A percentile compares a stretch with the other conserved stretches of the same genome.
phyloP scores from a whole-genome alignment of 2,888 invertebrate genomes.

The Amblyjoppa fuscipennis region DNA sequence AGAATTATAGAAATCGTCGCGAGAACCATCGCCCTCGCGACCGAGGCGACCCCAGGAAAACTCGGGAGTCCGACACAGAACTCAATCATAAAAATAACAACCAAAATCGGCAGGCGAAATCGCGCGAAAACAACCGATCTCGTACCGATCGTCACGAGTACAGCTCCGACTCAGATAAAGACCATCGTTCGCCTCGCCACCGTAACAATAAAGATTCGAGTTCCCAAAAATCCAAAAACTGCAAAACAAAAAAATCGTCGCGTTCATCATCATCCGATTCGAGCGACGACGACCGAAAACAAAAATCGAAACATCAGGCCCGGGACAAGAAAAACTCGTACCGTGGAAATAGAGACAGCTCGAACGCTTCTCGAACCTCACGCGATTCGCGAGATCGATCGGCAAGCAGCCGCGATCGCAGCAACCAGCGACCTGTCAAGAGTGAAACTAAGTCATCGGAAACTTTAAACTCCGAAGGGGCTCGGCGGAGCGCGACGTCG shows the following conservation, averaged over 20 bases:
- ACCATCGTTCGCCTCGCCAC: background rate
- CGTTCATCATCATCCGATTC: background rate
- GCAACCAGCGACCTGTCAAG: background rate
- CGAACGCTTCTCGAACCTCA: background rate
- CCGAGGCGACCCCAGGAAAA: background rate
- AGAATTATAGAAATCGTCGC: background rate
- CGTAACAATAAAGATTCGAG: no score
- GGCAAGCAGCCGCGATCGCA: background rate
- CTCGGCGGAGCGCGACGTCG: conserved; percentile 31
- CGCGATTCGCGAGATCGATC: background rate
- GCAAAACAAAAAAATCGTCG: background rate
- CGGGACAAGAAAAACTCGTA: background rate
- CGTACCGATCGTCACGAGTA: no score
- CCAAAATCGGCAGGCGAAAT: no score
- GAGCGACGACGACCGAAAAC: background rate
- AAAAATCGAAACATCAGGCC: background rate
- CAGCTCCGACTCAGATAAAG: no score
- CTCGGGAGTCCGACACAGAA: background rate
- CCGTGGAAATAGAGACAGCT: no score
- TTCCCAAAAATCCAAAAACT: no score
- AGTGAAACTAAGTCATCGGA: background rate
- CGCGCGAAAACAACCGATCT: no score
- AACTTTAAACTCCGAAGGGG: conserved; percentile 34
- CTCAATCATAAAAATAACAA: background rate
- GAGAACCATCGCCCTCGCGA: background rate